Percentiles rank a stretch among this genome's conserved stretches.
These are phyloP conservation scores for Zootermopsis nevadensis DNA, from an alignment of 2,888 invertebrate species.

Conservation along the genomic window DNA sequence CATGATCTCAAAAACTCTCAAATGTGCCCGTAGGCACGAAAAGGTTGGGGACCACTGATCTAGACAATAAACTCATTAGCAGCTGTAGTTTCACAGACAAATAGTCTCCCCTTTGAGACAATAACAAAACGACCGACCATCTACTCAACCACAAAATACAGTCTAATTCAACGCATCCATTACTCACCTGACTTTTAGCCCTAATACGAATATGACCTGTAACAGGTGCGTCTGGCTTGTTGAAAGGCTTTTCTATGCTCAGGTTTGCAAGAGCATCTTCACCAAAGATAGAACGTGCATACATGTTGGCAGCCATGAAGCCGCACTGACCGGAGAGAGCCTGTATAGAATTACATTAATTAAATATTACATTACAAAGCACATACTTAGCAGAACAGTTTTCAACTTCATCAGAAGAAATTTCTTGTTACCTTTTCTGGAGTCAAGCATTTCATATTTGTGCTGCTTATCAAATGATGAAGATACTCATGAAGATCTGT, in stretches of 20 bases:
- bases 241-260: constrained; percentile 95
- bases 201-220: constrained; percentile 97
- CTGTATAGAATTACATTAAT: constrained; percentile 61
- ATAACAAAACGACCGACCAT: too few species aligned
- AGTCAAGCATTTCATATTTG: constrained; percentile 99
- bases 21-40: too few species aligned
- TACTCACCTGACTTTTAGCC: constrained; percentile 93
- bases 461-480: constrained; percentile 89
- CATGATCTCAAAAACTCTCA: too few species aligned
- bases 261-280: constrained; percentile 99
- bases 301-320: constrained; percentile 99
- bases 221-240: constrained; percentile 88
- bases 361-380: constrained; percentile 42
- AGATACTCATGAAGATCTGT: constrained; percentile 94
- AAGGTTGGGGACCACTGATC: too few species aligned
- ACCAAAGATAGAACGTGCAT: constrained; percentile 97
- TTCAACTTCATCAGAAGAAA: background rate
- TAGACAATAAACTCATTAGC: too few species aligned
- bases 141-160: too few species aligned
- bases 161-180: background rate
- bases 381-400: background rate
- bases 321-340: constrained; percentile 97
- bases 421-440: constrained; percentile 81
- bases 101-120: too few species aligned
- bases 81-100: too few species aligned